Percentiles rank a stretch among this genome's conserved stretches.
These are phyloP conservation scores for Stigmatopora nigra DNA, from an alignment of 2,113 vertebrate genomes.

Conservation along the genomic window DNA sequence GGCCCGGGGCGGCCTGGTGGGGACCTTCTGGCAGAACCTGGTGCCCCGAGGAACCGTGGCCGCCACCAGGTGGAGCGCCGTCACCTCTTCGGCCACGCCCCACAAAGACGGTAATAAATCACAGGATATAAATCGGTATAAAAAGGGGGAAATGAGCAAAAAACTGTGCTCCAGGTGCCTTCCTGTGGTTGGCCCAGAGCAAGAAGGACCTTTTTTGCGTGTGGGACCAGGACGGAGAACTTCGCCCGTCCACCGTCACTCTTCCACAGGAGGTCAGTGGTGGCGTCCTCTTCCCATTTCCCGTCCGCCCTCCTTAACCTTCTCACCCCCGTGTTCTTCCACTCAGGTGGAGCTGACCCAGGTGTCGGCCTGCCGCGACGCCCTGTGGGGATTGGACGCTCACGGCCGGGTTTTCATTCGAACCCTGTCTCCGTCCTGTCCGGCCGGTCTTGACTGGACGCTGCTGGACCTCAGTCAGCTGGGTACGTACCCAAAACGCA, in stretches of 20 bases:
- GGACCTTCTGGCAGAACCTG: constrained; percentile 87
- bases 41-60: constrained; percentile 91
- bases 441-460: constrained; percentile 87
- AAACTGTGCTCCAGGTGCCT: constrained; percentile 71
- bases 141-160: no score
- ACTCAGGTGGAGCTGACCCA: constrained; percentile 76
- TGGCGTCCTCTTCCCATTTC: not conserved
- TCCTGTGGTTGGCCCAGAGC: constrained; percentile 92
- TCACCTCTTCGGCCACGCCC: constrained; percentile 79
- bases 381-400: constrained; percentile 86
- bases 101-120: constrained; percentile 61
- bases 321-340: not conserved
- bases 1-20: constrained; percentile 84
- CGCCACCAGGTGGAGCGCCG: constrained; percentile 87
- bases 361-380: constrained; percentile 84
- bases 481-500: constrained; percentile 66
- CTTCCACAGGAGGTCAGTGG: constrained; percentile 72
- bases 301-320: not conserved
- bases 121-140: no score
- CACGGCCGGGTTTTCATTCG: constrained; percentile 82
- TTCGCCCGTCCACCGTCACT: constrained; percentile 82
- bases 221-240: constrained; percentile 79
- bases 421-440: constrained; percentile 82
- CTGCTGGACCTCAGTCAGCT: constrained; percentile 89
- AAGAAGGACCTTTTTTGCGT: constrained; percentile 89